phyloP scores from a whole-genome alignment of 2,113 vertebrate species.

The Pitta sordida region DNA sequence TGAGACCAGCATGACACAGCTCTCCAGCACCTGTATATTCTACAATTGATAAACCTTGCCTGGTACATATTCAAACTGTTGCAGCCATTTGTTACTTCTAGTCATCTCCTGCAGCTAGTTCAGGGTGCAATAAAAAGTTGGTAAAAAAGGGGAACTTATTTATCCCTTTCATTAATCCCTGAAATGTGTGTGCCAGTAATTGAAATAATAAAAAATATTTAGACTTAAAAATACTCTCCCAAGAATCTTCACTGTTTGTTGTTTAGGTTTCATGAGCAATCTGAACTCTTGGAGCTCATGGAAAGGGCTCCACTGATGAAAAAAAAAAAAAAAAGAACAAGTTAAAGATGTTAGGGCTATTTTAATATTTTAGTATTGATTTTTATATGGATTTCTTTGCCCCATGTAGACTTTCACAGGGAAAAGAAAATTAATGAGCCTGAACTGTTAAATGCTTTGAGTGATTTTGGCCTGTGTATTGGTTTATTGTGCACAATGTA shows the following conservation, averaged over 20 bases:
- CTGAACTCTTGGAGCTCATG: slow-evolving; percentile 52
- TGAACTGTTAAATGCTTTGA: not conserved
- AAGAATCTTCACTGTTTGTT: slow-evolving; percentile 41
- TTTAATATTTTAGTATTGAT: slow-evolving; percentile 49
- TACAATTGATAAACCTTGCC: slow-evolving; percentile 50
- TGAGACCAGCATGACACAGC: slow-evolving; percentile 47
- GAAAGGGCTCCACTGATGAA: slow-evolving; percentile 53
- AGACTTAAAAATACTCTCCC: slow-evolving; percentile 50
- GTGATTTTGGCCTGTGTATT: not conserved
- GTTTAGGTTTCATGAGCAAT: slow-evolving; percentile 46
- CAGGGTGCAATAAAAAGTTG: slow-evolving; percentile 54
- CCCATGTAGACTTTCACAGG: not conserved
- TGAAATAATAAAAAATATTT: slow-evolving; percentile 70
- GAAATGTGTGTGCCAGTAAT: slow-evolving; percentile 57
- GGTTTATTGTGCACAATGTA: not conserved
- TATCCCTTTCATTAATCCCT: slow-evolving; percentile 49
- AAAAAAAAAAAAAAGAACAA: slow-evolving; percentile 26
- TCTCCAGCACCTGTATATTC: slow-evolving; percentile 40
- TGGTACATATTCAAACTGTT: slow-evolving; percentile 51
- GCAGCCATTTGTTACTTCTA: slow-evolving; percentile 63
- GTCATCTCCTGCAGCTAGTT: slow-evolving; percentile 63
- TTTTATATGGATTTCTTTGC: not conserved
- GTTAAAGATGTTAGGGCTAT: slow-evolving; percentile 19
- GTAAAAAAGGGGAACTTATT: not conserved
- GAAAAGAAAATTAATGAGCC: not conserved